These are phyloP conservation scores for Stenchaetothrips biformis DNA, from an alignment of 2,888 invertebrate species.

Conservation along the genomic window DNA sequence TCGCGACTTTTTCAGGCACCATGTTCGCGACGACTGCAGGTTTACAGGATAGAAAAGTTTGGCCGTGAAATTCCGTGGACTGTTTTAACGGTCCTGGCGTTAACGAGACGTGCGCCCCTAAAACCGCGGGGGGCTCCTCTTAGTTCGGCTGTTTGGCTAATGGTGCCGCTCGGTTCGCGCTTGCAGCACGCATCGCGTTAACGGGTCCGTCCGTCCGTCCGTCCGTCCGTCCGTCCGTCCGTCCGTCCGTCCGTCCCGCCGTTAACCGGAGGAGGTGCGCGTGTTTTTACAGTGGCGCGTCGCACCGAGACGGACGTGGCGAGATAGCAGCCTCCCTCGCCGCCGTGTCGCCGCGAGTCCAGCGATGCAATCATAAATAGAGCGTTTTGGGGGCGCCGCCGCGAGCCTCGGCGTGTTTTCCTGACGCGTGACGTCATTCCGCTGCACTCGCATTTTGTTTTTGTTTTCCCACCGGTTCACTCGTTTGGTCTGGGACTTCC, in stretches of 20 bases:
- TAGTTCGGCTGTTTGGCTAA: no score
- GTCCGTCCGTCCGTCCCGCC: no score
- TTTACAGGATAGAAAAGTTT: no score
- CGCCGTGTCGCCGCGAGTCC: background rate
- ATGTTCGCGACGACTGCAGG: no score
- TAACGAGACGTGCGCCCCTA: no score
- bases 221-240: no score
- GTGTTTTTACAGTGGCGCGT: background rate
- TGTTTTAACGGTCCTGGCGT: no score
- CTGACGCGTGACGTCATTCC: background rate
- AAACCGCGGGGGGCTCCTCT: no score
- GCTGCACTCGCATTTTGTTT: background rate
- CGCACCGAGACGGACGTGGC: background rate
- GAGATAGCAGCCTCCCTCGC: background rate
- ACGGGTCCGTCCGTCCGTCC: no score
- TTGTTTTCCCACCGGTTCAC: background rate
- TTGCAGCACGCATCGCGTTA: background rate
- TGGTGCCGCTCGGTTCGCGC: no score
- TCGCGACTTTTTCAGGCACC: no score
- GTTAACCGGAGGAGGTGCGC: background rate
- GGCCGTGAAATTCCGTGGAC: no score
- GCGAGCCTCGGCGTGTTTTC: background rate
- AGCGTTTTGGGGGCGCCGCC: background rate
- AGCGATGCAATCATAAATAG: constrained; percentile 2
- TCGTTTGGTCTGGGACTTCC: background rate